phyloP scores from a whole-genome alignment of 2,888 invertebrate species.

The Neria commutata region DNA sequence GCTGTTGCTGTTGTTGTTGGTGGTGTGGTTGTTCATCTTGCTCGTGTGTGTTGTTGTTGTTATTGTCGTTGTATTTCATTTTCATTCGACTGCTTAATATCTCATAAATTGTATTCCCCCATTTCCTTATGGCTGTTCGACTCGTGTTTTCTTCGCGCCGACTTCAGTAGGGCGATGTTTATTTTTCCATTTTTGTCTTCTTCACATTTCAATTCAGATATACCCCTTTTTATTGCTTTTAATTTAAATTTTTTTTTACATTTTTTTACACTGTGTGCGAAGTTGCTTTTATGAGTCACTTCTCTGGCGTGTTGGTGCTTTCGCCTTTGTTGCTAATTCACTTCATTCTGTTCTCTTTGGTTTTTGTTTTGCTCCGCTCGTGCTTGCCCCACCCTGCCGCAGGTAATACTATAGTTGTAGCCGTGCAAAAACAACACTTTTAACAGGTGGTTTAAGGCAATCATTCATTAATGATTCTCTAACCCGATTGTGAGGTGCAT shows the following conservation, averaged over 20 bases:
- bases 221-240: not conserved
- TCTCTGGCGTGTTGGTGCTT: not conserved
- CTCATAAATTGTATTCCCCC: not conserved
- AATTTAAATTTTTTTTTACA: not conserved
- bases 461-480: not conserved
- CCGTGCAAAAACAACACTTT: constrained; percentile 5
- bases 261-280: not conserved
- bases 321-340: not conserved
- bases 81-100: not conserved
- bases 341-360: constrained; percentile 1
- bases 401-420: too few species aligned
- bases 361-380: too few species aligned
- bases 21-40: constrained; percentile 7
- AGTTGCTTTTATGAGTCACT: not conserved
- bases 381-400: not conserved
- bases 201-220: not conserved
- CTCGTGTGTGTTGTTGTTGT: constrained; percentile 23
- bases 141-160: not conserved
- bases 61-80: constrained; percentile 9
- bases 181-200: not conserved
- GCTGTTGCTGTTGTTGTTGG: not conserved
- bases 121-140: not conserved
- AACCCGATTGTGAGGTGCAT: not conserved
- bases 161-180: constrained; percentile 9
- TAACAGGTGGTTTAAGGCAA: constrained; percentile 13